These are phyloP conservation scores for Lasioglossum marginatum DNA, from an alignment of 2,888 invertebrate species.

Conservation along the genomic window DNA sequence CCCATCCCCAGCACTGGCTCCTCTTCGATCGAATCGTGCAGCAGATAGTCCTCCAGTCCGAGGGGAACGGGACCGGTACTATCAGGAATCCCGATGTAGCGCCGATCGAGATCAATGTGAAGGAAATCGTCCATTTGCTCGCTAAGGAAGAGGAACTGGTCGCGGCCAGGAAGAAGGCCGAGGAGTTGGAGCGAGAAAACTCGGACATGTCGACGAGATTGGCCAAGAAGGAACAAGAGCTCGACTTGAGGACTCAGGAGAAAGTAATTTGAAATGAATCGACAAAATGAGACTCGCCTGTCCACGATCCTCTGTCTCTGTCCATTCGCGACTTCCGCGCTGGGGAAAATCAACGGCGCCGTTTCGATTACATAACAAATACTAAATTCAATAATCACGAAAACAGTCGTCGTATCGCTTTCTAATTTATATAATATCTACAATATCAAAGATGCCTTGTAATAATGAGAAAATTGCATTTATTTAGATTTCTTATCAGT, in stretches of 20 bases:
- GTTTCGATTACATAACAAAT: background rate
- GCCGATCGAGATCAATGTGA: slow-evolving; percentile 95
- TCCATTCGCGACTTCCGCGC: background rate
- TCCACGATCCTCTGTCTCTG: background rate
- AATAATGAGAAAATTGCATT: too few species aligned
- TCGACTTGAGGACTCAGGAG: slow-evolving; percentile 95
- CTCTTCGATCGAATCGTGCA: slow-evolving; percentile 97
- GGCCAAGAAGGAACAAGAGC: slow-evolving; percentile 96
- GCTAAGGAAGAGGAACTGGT: slow-evolving; percentile 97
- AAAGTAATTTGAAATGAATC: slow-evolving; percentile 85
- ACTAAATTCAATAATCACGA: background rate
- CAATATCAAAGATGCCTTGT: background rate
- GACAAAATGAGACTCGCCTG: slow-evolving; percentile 14
- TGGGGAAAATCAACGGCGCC: background rate
- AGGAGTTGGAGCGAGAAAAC: slow-evolving; percentile 95
- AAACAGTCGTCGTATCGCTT: background rate
- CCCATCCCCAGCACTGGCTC: slow-evolving; percentile 96
- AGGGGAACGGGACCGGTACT: slow-evolving; percentile 83
- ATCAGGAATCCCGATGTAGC: slow-evolving; percentile 93
- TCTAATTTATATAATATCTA: background rate
- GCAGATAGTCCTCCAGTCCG: slow-evolving; percentile 95
- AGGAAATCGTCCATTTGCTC: slow-evolving; percentile 94
- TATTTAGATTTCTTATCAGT: too few species aligned
- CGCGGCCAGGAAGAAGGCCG: slow-evolving; percentile 93
- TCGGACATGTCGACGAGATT: slow-evolving; percentile 94